phyloP scores from a whole-genome alignment of 1,140 invertebrate genomes.

The Papilio helenus region DNA sequence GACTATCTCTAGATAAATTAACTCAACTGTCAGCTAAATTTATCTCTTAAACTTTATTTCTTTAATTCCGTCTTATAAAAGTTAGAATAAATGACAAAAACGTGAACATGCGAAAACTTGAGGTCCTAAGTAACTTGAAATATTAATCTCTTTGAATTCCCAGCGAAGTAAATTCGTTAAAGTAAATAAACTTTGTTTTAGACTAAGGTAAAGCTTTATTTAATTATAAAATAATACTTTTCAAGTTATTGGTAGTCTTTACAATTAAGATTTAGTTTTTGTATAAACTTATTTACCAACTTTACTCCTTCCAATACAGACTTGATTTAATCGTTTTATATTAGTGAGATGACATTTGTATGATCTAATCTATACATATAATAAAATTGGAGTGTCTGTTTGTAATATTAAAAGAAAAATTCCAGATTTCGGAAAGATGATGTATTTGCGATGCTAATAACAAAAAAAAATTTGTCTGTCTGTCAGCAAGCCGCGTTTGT shows the following conservation, averaged over 20 bases:
- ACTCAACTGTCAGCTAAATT: not conserved
- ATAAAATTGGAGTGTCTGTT: too few relatives aligned
- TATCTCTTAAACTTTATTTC: not conserved
- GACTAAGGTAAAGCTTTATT: not conserved
- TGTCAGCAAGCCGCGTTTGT: too few relatives aligned
- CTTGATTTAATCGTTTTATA: too few relatives aligned
- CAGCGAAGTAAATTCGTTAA: not conserved
- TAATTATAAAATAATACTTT: not conserved
- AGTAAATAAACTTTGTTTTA: constrained; percentile 1
- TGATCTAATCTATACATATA: too few relatives aligned
- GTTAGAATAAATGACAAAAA: constrained; percentile 4
- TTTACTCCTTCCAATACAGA: too few relatives aligned
- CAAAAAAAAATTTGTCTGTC: too few relatives aligned
- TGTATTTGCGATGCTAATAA: too few relatives aligned
- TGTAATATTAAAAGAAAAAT: too few relatives aligned
- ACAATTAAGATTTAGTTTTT: too few relatives aligned
- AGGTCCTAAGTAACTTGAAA: not conserved
- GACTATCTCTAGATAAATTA: constrained; percentile 7
- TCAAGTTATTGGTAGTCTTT: not conserved
- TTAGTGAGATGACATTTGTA: too few relatives aligned
- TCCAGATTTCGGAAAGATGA: too few relatives aligned
- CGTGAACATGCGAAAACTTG: not conserved
- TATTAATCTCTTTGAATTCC: constrained; percentile 4
- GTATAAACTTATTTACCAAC: too few relatives aligned
- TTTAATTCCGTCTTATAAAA: constrained; percentile 1